Evolutionary conservation across 2,113 vertebrate genomes (phyloP).

Genomic region (Neopipo cinnamomea): DNA sequence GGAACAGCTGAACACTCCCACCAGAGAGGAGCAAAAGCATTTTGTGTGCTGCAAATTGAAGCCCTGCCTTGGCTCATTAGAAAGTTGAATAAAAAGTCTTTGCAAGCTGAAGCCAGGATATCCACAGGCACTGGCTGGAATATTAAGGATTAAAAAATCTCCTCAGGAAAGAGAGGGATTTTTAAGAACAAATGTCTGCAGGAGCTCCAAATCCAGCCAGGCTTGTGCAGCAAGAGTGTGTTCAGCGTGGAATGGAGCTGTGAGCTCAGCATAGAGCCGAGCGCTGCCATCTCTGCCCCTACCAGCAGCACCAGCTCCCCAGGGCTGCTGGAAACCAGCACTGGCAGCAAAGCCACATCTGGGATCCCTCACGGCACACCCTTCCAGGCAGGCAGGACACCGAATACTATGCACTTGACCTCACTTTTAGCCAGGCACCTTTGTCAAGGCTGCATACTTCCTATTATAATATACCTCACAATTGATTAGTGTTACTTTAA

Average conservation of each 20-base stretch:
- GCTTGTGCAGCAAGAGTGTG: background rate
- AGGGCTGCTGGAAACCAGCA: background rate
- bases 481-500: background rate
- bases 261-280: background rate
- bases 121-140: background rate
- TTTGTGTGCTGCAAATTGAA: background rate
- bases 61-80: background rate
- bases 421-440: background rate
- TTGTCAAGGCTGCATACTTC: background rate
- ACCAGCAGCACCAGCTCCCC: background rate
- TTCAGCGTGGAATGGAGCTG: background rate
- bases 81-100: background rate
- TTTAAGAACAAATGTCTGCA: slow-evolving; percentile 11
- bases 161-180: background rate
- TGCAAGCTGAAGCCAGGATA: background rate
- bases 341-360: background rate
- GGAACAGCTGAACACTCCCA: background rate
- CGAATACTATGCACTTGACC: rapidly evolving
- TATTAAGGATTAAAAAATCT: background rate
- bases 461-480: rapidly evolving
- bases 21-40: background rate
- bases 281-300: rapidly evolving
- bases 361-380: background rate
- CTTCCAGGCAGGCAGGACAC: background rate
- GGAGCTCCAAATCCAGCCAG: slow-evolving; percentile 7